Conservation (phyloP, 2,113 vertebrate species). For the Apteryx mantelli region DNA sequence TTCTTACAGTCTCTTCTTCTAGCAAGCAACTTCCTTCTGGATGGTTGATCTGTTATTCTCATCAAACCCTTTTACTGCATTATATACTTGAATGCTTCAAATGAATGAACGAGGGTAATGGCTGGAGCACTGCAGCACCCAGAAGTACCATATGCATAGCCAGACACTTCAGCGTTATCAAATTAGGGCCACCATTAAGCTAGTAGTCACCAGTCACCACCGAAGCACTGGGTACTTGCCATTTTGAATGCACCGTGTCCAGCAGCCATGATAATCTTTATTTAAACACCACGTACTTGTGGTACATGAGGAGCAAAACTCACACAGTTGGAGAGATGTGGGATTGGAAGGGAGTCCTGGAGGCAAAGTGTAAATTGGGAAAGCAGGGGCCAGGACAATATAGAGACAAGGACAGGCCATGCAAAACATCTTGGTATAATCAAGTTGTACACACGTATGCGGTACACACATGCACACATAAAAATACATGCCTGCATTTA, state of each 20-base stretch:
- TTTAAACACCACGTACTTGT: background rate
- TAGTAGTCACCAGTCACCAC: background rate
- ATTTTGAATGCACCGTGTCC: background rate
- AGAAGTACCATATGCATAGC: rapidly evolving
- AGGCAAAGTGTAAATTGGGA: background rate
- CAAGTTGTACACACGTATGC: background rate
- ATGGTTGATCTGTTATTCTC: background rate
- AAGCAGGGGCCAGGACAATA: background rate
- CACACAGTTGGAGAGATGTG: background rate
- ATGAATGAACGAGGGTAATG: background rate
- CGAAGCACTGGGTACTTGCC: background rate
- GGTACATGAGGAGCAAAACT: background rate
- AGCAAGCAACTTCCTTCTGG: background rate
- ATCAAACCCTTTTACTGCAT: background rate
- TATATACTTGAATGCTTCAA: background rate
- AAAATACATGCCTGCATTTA: background rate
- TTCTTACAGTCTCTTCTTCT: background rate
- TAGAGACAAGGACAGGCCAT: background rate
- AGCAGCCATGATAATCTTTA: background rate
- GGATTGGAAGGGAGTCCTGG: no score
- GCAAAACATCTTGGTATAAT: background rate
- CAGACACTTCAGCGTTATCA: background rate
- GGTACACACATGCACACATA: background rate
- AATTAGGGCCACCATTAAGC: background rate
- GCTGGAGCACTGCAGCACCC: background rate